These are phyloP conservation scores for Rhagonycha lutea DNA, from an alignment of 2,888 invertebrate species.

Conservation along the genomic window DNA sequence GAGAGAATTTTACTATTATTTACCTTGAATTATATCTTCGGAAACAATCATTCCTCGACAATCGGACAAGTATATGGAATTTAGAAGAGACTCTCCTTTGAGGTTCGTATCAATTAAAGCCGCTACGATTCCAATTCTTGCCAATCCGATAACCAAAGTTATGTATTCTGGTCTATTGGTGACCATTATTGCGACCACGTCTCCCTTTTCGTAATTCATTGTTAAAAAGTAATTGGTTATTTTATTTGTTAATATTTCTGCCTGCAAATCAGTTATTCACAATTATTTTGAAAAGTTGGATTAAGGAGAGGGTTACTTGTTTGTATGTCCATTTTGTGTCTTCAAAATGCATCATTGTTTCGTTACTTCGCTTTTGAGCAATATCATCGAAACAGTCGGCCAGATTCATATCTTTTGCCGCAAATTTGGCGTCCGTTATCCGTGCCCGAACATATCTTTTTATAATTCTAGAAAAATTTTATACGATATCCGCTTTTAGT, in stretches of 20 bases:
- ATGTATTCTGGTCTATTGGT: constrained; percentile 83
- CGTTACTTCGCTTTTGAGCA: background rate
- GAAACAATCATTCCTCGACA: constrained; percentile 78
- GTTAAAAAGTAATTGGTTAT: constrained; percentile 12
- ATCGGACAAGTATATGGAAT: constrained; percentile 79
- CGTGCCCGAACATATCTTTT: background rate
- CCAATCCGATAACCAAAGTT: constrained; percentile 83
- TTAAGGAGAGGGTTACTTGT: constrained; percentile 5
- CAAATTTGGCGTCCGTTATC: background rate
- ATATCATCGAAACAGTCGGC: constrained; percentile 5
- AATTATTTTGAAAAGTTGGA: background rate
- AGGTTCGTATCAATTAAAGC: constrained; percentile 88
- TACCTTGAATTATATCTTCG: constrained; percentile 54
- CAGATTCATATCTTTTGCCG: background rate
- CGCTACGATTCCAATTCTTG: constrained; percentile 77
- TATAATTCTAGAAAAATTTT: constrained; percentile 2
- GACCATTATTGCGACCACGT: constrained; percentile 85
- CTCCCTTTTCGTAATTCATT: constrained; percentile 57
- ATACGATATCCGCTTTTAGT: background rate
- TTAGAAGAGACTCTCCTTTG: constrained; percentile 72
- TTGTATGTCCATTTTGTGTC: constrained; percentile 12
- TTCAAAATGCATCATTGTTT: constrained; percentile 16
- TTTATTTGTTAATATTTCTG: constrained; percentile 13
- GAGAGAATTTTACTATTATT: background rate
- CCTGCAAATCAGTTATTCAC: background rate